Evolutionary conservation across 2,113 vertebrate species (phyloP).

Genomic region (Trogon melanurus): DNA sequence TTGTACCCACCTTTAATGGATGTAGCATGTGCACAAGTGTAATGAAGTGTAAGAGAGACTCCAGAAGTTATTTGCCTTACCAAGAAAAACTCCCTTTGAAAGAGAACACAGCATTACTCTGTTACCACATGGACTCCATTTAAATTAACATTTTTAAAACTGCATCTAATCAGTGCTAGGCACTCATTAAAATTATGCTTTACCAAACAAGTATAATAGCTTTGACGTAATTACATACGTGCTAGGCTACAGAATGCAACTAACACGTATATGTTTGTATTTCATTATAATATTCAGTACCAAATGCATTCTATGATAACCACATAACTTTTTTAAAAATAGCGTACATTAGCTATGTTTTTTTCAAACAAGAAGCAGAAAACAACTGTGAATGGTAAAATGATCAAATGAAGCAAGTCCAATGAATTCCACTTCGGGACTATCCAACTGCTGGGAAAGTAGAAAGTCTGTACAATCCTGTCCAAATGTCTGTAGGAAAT

Average conservation of each 20-base stretch:
- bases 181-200: background rate
- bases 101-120: background rate
- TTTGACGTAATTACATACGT: background rate
- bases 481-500: background rate
- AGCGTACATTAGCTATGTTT: background rate
- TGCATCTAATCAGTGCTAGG: background rate
- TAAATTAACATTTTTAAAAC: constrained; percentile 4
- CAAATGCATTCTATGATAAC: background rate
- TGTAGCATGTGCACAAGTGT: background rate
- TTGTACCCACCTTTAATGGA: background rate
- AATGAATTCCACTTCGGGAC: background rate
- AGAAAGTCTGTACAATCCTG: background rate
- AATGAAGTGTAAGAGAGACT: background rate
- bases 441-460: background rate
- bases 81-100: background rate
- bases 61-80: background rate
- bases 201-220: background rate
- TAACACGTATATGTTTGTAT: background rate
- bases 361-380: constrained; percentile 21
- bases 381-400: constrained; percentile 13
- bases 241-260: background rate
- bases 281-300: background rate
- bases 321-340: background rate
- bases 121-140: background rate
- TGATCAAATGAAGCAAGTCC: background rate